phyloP scores from a whole-genome alignment of 1,140 invertebrate genomes.

The Aricia agestis region DNA sequence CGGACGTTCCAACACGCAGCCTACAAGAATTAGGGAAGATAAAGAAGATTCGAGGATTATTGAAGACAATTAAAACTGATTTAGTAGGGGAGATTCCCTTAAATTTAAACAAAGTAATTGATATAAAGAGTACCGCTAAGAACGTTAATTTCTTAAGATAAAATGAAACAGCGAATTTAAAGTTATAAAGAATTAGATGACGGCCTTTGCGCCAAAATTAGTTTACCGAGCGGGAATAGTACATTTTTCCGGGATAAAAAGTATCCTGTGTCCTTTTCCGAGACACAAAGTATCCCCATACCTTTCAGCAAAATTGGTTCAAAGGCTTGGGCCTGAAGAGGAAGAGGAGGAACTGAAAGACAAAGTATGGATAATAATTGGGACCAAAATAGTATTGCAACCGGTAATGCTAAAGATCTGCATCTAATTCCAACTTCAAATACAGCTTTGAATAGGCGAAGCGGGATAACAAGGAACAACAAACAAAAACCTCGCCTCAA shows the following conservation, averaged over 20 bases:
- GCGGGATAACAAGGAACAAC: background rate
- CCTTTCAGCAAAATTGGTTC: too few relatives aligned
- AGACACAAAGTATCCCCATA: too few relatives aligned
- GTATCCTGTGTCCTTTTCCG: too few relatives aligned
- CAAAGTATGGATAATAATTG: too few relatives aligned
- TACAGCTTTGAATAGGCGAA: background rate
- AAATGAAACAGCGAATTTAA: background rate
- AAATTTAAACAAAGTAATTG: slow-evolving; percentile 1
- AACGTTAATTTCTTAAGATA: background rate
- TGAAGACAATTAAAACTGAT: background rate
- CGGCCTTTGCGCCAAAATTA: too few relatives aligned
- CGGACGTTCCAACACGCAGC: background rate
- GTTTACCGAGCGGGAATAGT: too few relatives aligned
- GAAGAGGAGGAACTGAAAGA: too few relatives aligned
- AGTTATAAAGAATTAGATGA: background rate
- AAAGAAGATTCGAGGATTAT: background rate
- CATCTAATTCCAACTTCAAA: background rate
- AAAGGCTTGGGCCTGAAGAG: too few relatives aligned
- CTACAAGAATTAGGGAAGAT: background rate
- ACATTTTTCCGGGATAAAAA: too few relatives aligned
- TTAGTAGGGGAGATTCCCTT: background rate
- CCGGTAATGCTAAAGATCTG: background rate
- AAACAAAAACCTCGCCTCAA: background rate
- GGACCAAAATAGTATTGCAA: too few relatives aligned
- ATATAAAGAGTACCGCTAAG: background rate